A percentile compares a stretch with the other conserved stretches of the same genome.
Conservation (phyloP, 2,888 invertebrate genomes). For the Euplexia lucipara region DNA sequence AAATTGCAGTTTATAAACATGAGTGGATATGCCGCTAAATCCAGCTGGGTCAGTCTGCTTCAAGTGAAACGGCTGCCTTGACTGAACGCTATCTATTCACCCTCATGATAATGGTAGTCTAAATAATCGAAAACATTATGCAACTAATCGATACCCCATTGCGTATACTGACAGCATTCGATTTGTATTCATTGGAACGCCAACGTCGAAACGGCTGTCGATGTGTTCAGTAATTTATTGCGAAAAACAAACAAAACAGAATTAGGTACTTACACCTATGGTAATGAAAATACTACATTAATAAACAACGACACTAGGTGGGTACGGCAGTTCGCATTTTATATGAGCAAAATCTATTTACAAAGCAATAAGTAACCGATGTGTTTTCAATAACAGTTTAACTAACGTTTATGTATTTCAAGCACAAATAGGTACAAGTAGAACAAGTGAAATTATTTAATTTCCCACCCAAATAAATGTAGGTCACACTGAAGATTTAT, state of each 20-base stretch:
- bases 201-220: constrained; percentile 11
- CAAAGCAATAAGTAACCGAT: background rate
- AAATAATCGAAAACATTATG: constrained; percentile 15
- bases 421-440: constrained; percentile 31
- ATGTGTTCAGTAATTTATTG: constrained; percentile 27
- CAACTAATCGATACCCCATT: constrained; percentile 8
- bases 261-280: constrained; percentile 36
- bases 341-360: constrained; percentile 5
- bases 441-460: constrained; percentile 43
- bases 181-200: constrained; percentile 46
- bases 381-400: constrained; percentile 22
- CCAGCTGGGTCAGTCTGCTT: constrained; percentile 51
- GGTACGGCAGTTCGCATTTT: constrained; percentile 5
- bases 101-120: constrained; percentile 16
- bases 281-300: constrained; percentile 35
- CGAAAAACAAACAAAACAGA: constrained; percentile 21
- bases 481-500: constrained; percentile 48
- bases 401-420: constrained; percentile 18
- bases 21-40: constrained; percentile 52
- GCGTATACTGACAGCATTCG: constrained; percentile 13
- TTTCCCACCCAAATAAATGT: constrained; percentile 48
- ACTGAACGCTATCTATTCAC: constrained; percentile 59
- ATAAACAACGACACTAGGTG: constrained; percentile 7
- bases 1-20: constrained; percentile 35
- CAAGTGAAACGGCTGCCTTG: constrained; percentile 42